These are phyloP conservation scores for Eulemur rufifrons DNA, from an alignment of 2,113 vertebrate species.

Conservation along the genomic window DNA sequence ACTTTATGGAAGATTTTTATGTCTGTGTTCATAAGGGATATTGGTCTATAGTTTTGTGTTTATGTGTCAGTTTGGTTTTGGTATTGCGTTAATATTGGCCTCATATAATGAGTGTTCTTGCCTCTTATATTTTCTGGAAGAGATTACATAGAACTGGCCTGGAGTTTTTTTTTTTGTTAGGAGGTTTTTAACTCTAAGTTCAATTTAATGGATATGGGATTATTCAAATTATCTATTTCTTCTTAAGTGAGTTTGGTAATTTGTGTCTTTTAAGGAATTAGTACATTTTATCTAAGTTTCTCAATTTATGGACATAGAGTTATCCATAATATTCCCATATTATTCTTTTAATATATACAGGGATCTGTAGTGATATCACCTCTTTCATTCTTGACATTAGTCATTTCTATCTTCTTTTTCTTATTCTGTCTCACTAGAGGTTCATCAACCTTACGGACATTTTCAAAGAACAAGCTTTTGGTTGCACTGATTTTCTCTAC, in stretches of 20 bases:
- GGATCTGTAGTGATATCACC: neutral
- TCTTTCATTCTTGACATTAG: neutral
- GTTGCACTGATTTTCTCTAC: neutral
- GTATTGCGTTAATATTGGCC: neutral
- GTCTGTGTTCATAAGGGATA: neutral
- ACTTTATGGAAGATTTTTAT: neutral
- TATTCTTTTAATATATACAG: neutral
- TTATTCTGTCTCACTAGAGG: neutral
- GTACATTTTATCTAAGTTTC: neutral
- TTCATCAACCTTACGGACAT: neutral
- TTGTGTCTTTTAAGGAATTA: neutral
- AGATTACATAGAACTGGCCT: neutral
- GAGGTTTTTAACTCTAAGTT: neutral
- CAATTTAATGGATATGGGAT: neutral
- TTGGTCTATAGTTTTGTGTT: neutral
- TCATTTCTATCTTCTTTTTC: neutral
- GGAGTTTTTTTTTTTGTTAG: neutral
- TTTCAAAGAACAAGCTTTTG: constrained; percentile 10
- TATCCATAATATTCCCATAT: neutral
- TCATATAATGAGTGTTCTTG: neutral
- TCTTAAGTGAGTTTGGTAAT: neutral
- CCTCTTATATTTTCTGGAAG: constrained; percentile 1
- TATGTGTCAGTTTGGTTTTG: neutral
- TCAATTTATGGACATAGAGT: neutral
- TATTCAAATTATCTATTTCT: neutral